Conservation (phyloP, 2,888 invertebrate species). For the Sesia apiformis region DNA sequence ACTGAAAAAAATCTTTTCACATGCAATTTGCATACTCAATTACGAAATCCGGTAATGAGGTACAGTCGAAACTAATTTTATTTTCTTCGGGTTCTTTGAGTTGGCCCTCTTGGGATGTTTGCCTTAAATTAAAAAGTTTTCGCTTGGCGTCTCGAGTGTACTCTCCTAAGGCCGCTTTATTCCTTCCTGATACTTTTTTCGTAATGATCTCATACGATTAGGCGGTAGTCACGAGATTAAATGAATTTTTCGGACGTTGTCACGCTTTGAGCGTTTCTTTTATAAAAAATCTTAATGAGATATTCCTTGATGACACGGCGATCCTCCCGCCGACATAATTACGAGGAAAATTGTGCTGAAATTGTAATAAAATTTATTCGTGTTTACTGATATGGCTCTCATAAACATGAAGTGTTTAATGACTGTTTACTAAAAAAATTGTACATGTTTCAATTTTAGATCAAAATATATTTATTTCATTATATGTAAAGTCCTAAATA, state of each 20-base stretch:
- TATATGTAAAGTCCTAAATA: too few species aligned
- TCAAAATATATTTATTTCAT: too few species aligned
- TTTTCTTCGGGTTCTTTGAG: slow-evolving; percentile 48
- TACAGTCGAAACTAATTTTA: slow-evolving; percentile 49
- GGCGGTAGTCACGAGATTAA: slow-evolving; percentile 24
- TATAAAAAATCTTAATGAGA: background rate
- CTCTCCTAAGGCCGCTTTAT: slow-evolving; percentile 30
- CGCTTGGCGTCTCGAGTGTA: slow-evolving; percentile 32
- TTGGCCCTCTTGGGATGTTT: slow-evolving; percentile 44
- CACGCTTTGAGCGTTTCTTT: background rate
- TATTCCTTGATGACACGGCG: background rate
- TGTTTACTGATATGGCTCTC: background rate
- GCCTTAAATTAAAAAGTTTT: slow-evolving; percentile 61
- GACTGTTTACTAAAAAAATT: too few species aligned
- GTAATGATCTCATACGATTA: slow-evolving; percentile 49
- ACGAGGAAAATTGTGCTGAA: background rate
- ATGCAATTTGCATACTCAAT: slow-evolving; percentile 42
- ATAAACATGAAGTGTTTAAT: too few species aligned
- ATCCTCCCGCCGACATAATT: background rate
- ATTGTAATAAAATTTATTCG: background rate
- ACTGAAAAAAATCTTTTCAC: slow-evolving; percentile 21
- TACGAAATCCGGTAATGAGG: slow-evolving; percentile 46
- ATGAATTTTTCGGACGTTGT: slow-evolving; percentile 14
- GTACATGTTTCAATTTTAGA: too few species aligned
- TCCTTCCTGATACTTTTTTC: slow-evolving; percentile 40